Evolutionary conservation across 2,797 vertebrate genomes (phyloP).

Genomic region (Oreortyx pictus): DNA sequence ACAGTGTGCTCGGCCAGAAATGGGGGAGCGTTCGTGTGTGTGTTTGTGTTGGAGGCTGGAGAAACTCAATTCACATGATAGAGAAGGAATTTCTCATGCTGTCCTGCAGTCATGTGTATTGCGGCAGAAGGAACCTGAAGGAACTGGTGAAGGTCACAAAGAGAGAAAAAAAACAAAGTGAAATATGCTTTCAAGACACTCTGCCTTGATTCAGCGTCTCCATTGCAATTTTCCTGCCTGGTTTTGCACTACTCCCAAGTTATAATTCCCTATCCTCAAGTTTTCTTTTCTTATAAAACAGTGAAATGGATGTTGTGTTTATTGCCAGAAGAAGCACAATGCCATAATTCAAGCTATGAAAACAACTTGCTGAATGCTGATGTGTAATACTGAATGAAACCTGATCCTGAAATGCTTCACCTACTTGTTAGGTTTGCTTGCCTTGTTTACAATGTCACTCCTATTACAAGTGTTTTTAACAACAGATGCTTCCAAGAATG

Average conservation of each 20-base stretch:
- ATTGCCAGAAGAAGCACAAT: neutral
- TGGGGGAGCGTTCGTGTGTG: neutral
- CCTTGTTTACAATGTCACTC: neutral
- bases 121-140: neutral
- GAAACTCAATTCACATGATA: neutral
- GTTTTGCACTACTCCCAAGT: neutral
- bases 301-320: neutral
- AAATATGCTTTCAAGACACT: neutral
- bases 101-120: neutral
- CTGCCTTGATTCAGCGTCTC: neutral
- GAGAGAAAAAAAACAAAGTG: neutral
- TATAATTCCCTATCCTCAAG: neutral
- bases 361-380: slow-evolving; percentile 21
- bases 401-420: slow-evolving; percentile 18
- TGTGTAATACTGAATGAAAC: neutral
- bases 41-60: neutral
- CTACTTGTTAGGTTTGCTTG: neutral
- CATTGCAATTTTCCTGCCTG: neutral
- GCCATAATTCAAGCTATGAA: neutral
- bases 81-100: neutral
- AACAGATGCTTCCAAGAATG: neutral
- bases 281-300: slow-evolving; percentile 7
- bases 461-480: slow-evolving; percentile 8
- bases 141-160: neutral
- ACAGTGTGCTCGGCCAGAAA: neutral